A percentile compares a stretch with the other conserved stretches of the same genome.
Conservation (phyloP, 1,140 invertebrate species). For the Cydia strobilella region DNA sequence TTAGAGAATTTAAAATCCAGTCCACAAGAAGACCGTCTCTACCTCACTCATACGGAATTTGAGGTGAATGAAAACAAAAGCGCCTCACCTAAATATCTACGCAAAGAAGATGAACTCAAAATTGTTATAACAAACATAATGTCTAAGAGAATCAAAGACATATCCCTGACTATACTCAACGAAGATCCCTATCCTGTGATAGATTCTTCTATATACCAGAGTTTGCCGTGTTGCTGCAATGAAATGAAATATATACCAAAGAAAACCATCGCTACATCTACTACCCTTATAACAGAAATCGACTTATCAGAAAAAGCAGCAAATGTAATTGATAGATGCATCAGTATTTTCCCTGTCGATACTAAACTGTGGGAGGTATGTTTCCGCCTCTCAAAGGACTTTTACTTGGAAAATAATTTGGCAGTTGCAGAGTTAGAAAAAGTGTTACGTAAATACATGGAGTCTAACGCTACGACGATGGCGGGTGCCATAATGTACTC, state of each 20-base stretch:
- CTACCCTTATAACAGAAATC: conserved; percentile 34
- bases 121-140: conserved; percentile 56
- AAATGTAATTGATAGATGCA: conserved; percentile 64
- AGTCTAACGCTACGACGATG: conserved; percentile 63
- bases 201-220: conserved; percentile 48
- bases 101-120: conserved; percentile 58
- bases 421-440: conserved; percentile 58
- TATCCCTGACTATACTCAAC: conserved; percentile 64
- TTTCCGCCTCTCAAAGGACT: conserved; percentile 64
- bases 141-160: conserved; percentile 67
- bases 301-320: conserved; percentile 55
- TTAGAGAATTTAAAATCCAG: conserved; percentile 54
- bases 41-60: conserved; percentile 43
- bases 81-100: conserved; percentile 37
- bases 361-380: conserved; percentile 65
- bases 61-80: conserved; percentile 32
- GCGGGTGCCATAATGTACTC: conserved; percentile 71
- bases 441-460: conserved; percentile 69
- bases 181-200: conserved; percentile 58
- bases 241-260: conserved; percentile 60
- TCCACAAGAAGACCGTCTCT: conserved; percentile 49
- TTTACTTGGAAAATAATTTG: conserved; percentile 66
- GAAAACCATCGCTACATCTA: conserved; percentile 36
- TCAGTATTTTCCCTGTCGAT: conserved; percentile 66
- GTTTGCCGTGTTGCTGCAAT: conserved; percentile 66